Percentiles rank a stretch among this genome's conserved stretches.
Evolutionary conservation across 1,140 invertebrate genomes (phyloP).

Genomic region (Arion vulgaris): DNA sequence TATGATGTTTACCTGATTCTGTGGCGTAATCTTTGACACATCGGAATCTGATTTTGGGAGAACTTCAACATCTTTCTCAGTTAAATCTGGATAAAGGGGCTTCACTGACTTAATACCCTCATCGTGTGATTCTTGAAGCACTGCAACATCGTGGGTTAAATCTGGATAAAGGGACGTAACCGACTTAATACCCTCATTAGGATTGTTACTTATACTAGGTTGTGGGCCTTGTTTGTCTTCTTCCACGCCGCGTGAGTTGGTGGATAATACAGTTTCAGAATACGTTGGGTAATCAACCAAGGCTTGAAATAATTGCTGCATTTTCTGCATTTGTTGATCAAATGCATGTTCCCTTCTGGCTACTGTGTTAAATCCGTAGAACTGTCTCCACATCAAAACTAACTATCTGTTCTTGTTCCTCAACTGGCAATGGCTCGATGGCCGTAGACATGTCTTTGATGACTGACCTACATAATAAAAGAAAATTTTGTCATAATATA

Average conservation of each 20-base stretch:
- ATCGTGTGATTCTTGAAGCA: neutral
- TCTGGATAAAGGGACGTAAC: neutral
- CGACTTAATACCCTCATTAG: neutral
- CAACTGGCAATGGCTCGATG: neutral
- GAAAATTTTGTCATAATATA: too few species aligned
- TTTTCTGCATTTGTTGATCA: neutral
- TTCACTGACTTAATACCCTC: neutral
- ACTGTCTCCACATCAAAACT: neutral
- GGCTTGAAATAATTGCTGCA: neutral
- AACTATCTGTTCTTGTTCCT: neutral
- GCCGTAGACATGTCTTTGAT: too few species aligned
- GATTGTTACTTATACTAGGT: neutral
- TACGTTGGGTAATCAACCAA: neutral
- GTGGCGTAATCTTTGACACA: neutral
- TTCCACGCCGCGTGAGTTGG: neutral
- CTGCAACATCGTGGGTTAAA: neutral
- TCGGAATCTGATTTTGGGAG: neutral
- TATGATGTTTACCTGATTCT: neutral
- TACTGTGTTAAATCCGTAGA: neutral
- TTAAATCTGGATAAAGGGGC: neutral
- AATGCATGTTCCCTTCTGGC: neutral
- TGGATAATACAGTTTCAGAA: neutral
- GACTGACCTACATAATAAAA: too few species aligned
- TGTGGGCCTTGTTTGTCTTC: neutral
- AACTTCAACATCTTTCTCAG: neutral